A percentile compares a stretch with the other conserved stretches of the same genome.
Conservation (phyloP, 2,113 vertebrate species). For the Lanius ludovicianus region DNA sequence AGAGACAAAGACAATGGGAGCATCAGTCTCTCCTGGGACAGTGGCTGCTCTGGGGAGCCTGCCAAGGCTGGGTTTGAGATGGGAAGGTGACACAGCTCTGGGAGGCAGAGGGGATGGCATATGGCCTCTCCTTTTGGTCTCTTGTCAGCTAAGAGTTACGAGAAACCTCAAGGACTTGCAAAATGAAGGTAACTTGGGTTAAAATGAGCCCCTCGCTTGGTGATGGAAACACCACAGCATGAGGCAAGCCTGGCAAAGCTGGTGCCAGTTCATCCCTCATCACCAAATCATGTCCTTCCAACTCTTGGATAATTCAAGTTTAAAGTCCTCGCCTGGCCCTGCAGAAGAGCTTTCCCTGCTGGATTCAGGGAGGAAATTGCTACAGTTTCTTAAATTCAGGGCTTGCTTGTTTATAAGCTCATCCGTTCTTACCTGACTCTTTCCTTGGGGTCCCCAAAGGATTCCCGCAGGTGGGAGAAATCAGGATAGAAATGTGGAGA, state of each 20-base stretch:
- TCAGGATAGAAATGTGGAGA: slow-evolving; percentile 94
- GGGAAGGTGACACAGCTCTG: neutral
- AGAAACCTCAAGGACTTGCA: neutral
- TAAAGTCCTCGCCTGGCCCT: neutral
- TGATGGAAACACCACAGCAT: neutral
- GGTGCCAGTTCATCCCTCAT: no score
- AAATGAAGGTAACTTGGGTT: neutral
- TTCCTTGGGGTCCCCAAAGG: slow-evolving; percentile 93
- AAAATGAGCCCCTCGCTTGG: neutral
- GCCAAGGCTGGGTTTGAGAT: neutral
- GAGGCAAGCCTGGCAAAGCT: neutral
- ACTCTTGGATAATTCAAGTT: neutral
- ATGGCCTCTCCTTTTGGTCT: neutral
- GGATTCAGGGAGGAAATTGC: neutral
- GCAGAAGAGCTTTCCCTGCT: neutral
- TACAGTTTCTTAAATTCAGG: neutral
- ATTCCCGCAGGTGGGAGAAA: slow-evolving; percentile 89
- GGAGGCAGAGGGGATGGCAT: neutral
- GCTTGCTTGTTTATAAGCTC: neutral
- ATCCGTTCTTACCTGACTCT: slow-evolving; percentile 84
- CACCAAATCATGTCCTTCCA: rapidly evolving
- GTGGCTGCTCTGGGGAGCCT: neutral
- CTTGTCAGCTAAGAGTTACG: neutral
- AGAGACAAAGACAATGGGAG: neutral
- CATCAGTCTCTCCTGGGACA: rapidly evolving